Percentiles rank a stretch among this genome's conserved stretches.
Conservation (phyloP, 2,888 invertebrate genomes). For the Acanthacorydalis orientalis region DNA sequence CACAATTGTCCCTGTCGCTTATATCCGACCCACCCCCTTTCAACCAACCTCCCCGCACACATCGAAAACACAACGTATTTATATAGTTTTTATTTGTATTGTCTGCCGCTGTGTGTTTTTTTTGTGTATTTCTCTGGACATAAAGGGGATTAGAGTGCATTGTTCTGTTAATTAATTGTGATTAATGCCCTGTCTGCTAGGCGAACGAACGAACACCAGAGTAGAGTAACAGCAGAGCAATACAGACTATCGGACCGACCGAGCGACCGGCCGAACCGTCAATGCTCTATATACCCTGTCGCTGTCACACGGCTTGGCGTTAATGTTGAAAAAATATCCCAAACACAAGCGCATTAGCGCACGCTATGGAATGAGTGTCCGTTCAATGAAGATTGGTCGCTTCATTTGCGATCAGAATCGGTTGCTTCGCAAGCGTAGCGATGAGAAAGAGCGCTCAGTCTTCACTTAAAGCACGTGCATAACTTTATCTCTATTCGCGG, state of each 20-base stretch:
- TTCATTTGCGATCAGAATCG: not conserved
- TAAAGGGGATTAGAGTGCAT: constrained; percentile 6
- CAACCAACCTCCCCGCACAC: not conserved
- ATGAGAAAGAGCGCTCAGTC: not conserved
- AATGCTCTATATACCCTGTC: not conserved
- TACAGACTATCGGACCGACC: not conserved
- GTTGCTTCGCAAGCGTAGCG: not conserved
- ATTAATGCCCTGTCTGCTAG: constrained; percentile 7
- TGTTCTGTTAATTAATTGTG: constrained; percentile 8
- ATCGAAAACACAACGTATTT: not conserved
- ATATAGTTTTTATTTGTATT: constrained; percentile 3
- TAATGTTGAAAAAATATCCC: constrained; percentile 1
- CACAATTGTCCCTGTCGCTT: too few species aligned
- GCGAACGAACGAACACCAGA: not conserved
- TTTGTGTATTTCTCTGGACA: constrained; percentile 2
- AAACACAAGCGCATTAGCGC: not conserved
- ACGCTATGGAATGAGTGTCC: not conserved
- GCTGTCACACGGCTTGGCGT: not conserved
- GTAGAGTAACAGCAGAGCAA: not conserved
- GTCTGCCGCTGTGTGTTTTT: not conserved
- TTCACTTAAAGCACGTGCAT: not conserved
- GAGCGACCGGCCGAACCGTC: not conserved
- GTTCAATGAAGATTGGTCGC: constrained; percentile 3
- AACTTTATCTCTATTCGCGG: not conserved
- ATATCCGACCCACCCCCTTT: too few species aligned